Evolutionary conservation across 1,140 invertebrate genomes (phyloP).

Genomic region (Meloidogyne exigua): DNA sequence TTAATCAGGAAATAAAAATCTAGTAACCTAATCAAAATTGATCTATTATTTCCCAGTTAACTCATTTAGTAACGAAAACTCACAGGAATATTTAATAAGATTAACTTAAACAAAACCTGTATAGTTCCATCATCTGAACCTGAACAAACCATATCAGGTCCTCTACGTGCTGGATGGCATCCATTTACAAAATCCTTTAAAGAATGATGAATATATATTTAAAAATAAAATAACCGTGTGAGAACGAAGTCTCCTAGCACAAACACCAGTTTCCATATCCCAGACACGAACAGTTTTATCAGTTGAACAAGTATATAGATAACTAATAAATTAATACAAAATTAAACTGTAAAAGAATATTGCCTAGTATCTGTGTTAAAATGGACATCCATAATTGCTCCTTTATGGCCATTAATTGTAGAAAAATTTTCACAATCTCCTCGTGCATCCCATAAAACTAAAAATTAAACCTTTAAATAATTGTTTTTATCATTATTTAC

Average conservation of each 20-base stretch:
- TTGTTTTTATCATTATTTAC: slow-evolving; percentile 71
- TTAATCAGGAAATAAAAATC: too few relatives aligned
- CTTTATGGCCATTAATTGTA: slow-evolving; percentile 83
- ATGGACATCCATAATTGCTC: slow-evolving; percentile 91
- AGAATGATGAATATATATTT: not conserved
- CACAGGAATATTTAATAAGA: too few relatives aligned
- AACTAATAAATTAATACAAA: slow-evolving; percentile 64
- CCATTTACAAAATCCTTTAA: slow-evolving; percentile 68
- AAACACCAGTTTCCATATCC: slow-evolving; percentile 82
- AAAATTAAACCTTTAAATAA: slow-evolving; percentile 56
- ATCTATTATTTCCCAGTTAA: too few relatives aligned
- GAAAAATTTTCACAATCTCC: slow-evolving; percentile 96
- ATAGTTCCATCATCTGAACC: slow-evolving; percentile 92
- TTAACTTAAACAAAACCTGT: slow-evolving; percentile 68
- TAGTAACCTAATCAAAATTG: too few relatives aligned
- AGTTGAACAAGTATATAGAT: slow-evolving; percentile 85
- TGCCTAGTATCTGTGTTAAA: slow-evolving; percentile 85
- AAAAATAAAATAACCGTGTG: slow-evolving; percentile 61
- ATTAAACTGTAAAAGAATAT: not conserved
- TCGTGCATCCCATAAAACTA: slow-evolving; percentile 94
- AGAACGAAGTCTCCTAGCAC: slow-evolving; percentile 86
- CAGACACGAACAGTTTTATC: slow-evolving; percentile 92
- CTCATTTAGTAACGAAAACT: too few relatives aligned
- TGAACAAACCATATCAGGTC: slow-evolving; percentile 82
- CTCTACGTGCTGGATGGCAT: slow-evolving; percentile 75